Evolutionary conservation across 2,797 vertebrate genomes (phyloP), one percentile per base, ranked within the genome.

Genomic region (Cirrhinus molitorella): DNA sequence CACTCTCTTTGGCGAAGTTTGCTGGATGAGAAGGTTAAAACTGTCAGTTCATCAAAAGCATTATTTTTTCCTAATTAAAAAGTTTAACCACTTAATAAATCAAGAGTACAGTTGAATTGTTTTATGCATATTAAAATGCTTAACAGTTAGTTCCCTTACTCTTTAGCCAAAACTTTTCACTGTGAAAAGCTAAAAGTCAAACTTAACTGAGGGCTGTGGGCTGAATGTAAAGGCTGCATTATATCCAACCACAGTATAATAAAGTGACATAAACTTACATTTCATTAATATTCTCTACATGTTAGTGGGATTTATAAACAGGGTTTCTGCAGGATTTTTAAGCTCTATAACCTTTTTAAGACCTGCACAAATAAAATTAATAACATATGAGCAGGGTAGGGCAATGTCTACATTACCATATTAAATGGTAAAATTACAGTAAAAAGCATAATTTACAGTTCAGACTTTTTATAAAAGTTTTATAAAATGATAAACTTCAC

Each of bases 21-120:
- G 1, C 12, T 73, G 23, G 40, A 47, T 13, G 70, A 86, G 76
- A 51, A 59, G 53, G 47, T 84, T 81, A 70, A 79, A 80, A 49
- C 17, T 34, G 63, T 79, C 9, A 66, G 53, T 57, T 59, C 43
- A 59, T 63, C 57, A 51, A 49, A 17, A 73, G 28, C 45, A 51
- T 16, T 16, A 25, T 23, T 53, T 74, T 37, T 55, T 55, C 3
- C 12, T 37, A 6, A 37, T 51, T 72, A 51, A 72, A 47, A 70
- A 31, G 25, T 13, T 31, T 12, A 28, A 71, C 16, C 16, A 28
- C 8, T 47, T 17, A 17, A 25, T 13, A 28, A 19, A 53, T 13
- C 11, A 34, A 17, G 25, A 74, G 49, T 23, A 74, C 21, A 8
- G 10, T 73, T 73, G 12, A 12, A 34, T n/a, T n/a, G n/a, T n/a